These are phyloP conservation scores for Chloroclystis v-ata DNA, from an alignment of 2,888 invertebrate genomes.

Conservation along the genomic window DNA sequence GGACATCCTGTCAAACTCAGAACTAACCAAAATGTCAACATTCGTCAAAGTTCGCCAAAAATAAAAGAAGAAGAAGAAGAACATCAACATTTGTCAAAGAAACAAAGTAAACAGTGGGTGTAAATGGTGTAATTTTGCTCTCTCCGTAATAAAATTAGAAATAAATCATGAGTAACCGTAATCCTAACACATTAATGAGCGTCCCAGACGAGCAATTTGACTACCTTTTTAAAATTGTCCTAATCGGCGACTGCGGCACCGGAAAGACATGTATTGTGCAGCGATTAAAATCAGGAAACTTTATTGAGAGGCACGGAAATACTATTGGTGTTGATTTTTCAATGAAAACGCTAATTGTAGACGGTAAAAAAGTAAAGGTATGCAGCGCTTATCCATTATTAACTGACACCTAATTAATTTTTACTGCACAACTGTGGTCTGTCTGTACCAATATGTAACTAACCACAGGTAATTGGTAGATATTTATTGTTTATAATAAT, in stretches of 20 bases:
- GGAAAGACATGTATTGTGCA: constrained; percentile 97
- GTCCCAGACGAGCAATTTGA: constrained; percentile 91
- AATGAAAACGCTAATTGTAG: constrained; percentile 96
- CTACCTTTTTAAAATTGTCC: constrained; percentile 95
- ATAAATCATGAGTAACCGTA: constrained; percentile 82
- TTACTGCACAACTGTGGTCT: too few species aligned
- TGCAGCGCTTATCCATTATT: constrained; percentile 33
- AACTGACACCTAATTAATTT: too few species aligned
- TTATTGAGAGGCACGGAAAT: constrained; percentile 95
- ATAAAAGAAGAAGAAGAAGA: too few species aligned
- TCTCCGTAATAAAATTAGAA: constrained; percentile 34
- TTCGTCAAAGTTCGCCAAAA: too few species aligned
- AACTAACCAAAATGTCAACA: too few species aligned
- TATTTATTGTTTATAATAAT: too few species aligned
- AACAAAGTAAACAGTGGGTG: constrained; percentile 48
- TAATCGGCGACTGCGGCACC: constrained; percentile 94
- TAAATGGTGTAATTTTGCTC: constrained; percentile 19
- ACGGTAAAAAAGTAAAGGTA: constrained; percentile 97
- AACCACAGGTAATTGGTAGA: too few species aligned
- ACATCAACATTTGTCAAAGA: too few species aligned
- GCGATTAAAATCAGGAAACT: constrained; percentile 96
- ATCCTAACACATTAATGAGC: constrained; percentile 86
- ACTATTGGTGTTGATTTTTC: constrained; percentile 99
- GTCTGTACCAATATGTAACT: too few species aligned
- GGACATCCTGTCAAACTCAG: too few species aligned